phyloP scores from a whole-genome alignment of 2,797 vertebrate species.

The Enteromius fasciolatus region DNA sequence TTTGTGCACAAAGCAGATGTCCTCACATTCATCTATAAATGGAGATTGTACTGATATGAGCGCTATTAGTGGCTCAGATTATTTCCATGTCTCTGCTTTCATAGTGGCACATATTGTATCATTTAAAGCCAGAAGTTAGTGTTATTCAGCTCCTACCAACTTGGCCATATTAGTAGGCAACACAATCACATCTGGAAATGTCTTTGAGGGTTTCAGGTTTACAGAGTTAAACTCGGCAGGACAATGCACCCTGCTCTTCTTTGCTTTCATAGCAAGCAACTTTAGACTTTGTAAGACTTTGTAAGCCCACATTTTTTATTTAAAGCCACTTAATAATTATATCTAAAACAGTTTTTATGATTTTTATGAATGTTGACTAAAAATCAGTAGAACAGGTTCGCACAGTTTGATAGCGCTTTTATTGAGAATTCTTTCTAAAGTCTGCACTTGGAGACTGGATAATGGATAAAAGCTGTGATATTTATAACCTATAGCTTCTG shows the following conservation, averaged over 20 bases:
- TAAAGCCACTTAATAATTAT: conserved; percentile 2
- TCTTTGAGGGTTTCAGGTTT: conserved; percentile 37
- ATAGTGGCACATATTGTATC: conserved; percentile 12
- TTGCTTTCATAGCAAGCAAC: conserved; percentile 1
- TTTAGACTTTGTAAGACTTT: not conserved
- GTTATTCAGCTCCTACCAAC: conserved; percentile 39
- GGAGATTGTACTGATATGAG: conserved; percentile 54
- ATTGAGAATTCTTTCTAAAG: conserved; percentile 5
- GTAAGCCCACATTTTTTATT: not conserved
- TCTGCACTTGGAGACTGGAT: not conserved
- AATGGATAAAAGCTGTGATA: conserved; percentile 31
- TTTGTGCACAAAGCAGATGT: conserved; percentile 67
- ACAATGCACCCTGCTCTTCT: conserved; percentile 17
- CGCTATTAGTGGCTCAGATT: not conserved
- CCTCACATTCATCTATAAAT: conserved; percentile 63
- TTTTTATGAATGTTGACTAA: conserved; percentile 11
- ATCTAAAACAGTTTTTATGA: conserved; percentile 7
- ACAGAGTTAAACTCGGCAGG: not conserved
- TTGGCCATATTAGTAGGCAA: conserved; percentile 38
- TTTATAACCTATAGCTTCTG: conserved; percentile 43
- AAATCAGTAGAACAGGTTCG: not conserved
- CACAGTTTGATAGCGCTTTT: conserved; percentile 1
- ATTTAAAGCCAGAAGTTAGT: conserved; percentile 54
- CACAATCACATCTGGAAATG: conserved; percentile 40
- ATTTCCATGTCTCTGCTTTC: not conserved